phyloP scores from a whole-genome alignment of 2,888 invertebrate species.

The Drosophila vallismaia region DNA sequence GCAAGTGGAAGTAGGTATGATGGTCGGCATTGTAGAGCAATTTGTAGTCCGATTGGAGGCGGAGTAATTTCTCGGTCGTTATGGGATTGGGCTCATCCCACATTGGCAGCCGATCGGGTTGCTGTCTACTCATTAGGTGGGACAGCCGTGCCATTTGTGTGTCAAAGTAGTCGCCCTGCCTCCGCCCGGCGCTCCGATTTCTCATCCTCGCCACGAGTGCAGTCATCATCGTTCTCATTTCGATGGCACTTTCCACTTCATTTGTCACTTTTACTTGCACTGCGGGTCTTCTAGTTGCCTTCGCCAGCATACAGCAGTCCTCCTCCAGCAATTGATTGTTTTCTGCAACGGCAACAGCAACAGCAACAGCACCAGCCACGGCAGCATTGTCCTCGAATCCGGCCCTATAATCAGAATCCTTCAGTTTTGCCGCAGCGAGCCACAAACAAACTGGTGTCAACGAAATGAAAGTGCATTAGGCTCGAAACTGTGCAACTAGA shows the following conservation, averaged over 20 bases:
- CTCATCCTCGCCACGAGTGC: constrained; percentile 16
- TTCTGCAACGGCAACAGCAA: constrained; percentile 44
- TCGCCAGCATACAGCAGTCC: background rate
- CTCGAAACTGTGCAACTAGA: constrained; percentile 57
- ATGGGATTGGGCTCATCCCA: constrained; percentile 35
- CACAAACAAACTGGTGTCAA: constrained; percentile 68
- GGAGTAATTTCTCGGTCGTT: constrained; percentile 63
- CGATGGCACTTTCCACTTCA: constrained; percentile 75
- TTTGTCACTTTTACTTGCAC: constrained; percentile 79
- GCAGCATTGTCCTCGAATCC: constrained; percentile 45
- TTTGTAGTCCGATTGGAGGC: constrained; percentile 74
- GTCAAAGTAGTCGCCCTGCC: constrained; percentile 43
- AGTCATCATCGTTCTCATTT: constrained; percentile 46
- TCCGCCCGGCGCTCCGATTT: constrained; percentile 15
- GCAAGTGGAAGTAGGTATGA: constrained; percentile 78
- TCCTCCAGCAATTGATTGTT: constrained; percentile 67
- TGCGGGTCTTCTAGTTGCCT: constrained; percentile 56
- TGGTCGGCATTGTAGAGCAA: constrained; percentile 80
- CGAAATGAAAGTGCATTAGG: constrained; percentile 70
- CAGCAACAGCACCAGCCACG: background rate
- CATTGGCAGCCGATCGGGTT: constrained; percentile 52
- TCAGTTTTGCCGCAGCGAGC: constrained; percentile 68
- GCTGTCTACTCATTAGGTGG: constrained; percentile 52
- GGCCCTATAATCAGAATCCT: constrained; percentile 62
- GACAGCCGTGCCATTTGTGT: constrained; percentile 55